These are phyloP conservation scores for Drosophila lini DNA, from an alignment of 1,140 invertebrate species.

Conservation along the genomic window DNA sequence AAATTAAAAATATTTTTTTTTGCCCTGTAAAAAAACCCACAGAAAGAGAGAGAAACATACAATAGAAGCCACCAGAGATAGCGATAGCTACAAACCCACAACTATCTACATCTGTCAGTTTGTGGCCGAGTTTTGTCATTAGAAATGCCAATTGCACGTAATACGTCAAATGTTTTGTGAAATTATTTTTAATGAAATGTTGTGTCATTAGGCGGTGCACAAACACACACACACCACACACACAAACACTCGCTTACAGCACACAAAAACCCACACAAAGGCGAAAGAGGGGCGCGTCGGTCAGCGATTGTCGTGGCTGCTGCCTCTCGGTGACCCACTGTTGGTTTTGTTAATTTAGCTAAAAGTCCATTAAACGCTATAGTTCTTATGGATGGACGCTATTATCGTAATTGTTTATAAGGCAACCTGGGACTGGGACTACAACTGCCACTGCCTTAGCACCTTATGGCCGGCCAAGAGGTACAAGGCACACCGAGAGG, in stretches of 20 bases:
- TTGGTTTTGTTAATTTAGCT: constrained; percentile 78
- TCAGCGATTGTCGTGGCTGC: constrained; percentile 48
- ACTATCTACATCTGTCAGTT: constrained; percentile 32
- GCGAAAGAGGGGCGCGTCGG: constrained; percentile 65
- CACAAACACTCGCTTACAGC: constrained; percentile 3
- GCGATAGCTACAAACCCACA: constrained; percentile 9
- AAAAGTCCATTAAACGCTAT: constrained; percentile 77
- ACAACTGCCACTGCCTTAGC: constrained; percentile 10
- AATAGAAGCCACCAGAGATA: constrained; percentile 26
- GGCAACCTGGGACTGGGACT: constrained; percentile 15
- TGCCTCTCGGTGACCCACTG: constrained; percentile 32
- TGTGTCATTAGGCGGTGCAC: constrained; percentile 71
- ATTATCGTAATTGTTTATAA: constrained; percentile 75
- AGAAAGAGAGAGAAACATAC: not conserved
- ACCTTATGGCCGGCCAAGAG: constrained; percentile 22
- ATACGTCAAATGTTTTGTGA: constrained; percentile 79
- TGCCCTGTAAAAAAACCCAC: not conserved
- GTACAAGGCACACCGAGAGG: constrained; percentile 8
- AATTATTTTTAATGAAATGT: constrained; percentile 83
- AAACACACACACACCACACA: constrained; percentile 10
- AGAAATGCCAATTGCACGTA: constrained; percentile 80
- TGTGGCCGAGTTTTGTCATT: constrained; percentile 55
- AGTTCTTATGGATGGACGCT: constrained; percentile 64
- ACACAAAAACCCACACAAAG: constrained; percentile 7
- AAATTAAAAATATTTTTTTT: not conserved